Evolutionary conservation across 2,797 vertebrate species (phyloP).

Genomic region (Melanotaenia pygmaea): DNA sequence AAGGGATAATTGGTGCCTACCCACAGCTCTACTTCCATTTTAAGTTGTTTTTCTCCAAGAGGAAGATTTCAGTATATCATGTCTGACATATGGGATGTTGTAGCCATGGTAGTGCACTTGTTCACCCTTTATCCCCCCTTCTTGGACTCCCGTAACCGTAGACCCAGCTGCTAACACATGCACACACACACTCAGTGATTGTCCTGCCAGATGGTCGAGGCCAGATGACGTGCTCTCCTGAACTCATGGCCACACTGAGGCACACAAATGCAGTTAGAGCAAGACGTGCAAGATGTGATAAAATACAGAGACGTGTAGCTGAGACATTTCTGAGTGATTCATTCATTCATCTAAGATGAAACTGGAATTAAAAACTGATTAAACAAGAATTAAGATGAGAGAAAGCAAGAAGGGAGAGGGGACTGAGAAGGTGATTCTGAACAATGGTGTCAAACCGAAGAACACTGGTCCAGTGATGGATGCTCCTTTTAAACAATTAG

Average conservation of each 20-base stretch:
- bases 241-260: slow-evolving; percentile 53
- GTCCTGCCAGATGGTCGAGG: slow-evolving; percentile 72
- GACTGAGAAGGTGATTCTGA: slow-evolving; percentile 72
- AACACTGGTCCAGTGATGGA: slow-evolving; percentile 84
- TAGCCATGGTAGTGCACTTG: slow-evolving; percentile 33
- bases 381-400: slow-evolving; percentile 19
- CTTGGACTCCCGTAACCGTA: slow-evolving; percentile 35
- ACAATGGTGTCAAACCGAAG: slow-evolving; percentile 92
- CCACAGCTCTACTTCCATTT: slow-evolving; percentile 18
- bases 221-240: slow-evolving; percentile 67
- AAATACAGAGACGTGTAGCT: neutral
- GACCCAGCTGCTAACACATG: slow-evolving; percentile 48
- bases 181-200: slow-evolving; percentile 54
- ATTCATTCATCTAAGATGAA: neutral
- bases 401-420: slow-evolving; percentile 48
- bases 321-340: neutral
- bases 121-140: slow-evolving; percentile 48
- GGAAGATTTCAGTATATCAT: slow-evolving; percentile 42
- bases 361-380: slow-evolving; percentile 1
- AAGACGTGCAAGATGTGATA: neutral
- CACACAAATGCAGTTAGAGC: slow-evolving; percentile 27
- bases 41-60: slow-evolving; percentile 9
- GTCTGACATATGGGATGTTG: slow-evolving; percentile 54
- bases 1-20: neutral
- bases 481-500: slow-evolving; percentile 87